Evolutionary conservation across 2,888 invertebrate species (phyloP).

Genomic region (Thecophora atra): DNA sequence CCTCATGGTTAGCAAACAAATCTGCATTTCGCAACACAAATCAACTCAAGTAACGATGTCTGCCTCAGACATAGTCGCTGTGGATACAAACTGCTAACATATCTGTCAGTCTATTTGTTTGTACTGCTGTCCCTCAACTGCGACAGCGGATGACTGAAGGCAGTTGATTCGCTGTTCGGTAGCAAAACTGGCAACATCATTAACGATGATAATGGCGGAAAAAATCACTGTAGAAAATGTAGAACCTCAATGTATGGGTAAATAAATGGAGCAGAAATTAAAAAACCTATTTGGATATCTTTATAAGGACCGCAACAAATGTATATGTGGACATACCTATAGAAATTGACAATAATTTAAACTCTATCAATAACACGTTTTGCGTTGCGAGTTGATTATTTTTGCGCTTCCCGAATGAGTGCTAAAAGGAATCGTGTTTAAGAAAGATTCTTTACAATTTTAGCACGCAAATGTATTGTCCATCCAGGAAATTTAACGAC

Average conservation of each 20-base stretch:
- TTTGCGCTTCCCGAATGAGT: constrained; percentile 9
- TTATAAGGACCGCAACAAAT: no score
- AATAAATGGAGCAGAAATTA: no score
- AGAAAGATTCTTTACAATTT: constrained; percentile 1
- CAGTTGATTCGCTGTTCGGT: constrained; percentile 6
- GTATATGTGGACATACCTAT: background rate
- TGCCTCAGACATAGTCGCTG: background rate
- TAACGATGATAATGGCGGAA: background rate
- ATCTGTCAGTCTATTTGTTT: background rate
- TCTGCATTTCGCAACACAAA: constrained; percentile 43
- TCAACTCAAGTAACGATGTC: constrained; percentile 40
- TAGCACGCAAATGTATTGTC: background rate
- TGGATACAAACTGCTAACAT: background rate
- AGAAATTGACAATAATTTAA: constrained; percentile 17
- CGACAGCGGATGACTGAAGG: background rate
- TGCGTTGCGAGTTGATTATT: constrained; percentile 14
- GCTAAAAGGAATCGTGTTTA: constrained; percentile 26
- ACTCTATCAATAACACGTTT: constrained; percentile 23
- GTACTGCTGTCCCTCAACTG: constrained; percentile 3
- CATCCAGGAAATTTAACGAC: constrained; percentile 2
- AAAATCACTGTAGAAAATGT: no score
- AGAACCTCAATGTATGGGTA: no score
- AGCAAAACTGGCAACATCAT: background rate
- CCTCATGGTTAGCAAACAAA: constrained; percentile 34
- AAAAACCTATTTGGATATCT: no score